Conservation (phyloP, 2,888 invertebrate genomes). For the Tetrapedia diversipes region DNA sequence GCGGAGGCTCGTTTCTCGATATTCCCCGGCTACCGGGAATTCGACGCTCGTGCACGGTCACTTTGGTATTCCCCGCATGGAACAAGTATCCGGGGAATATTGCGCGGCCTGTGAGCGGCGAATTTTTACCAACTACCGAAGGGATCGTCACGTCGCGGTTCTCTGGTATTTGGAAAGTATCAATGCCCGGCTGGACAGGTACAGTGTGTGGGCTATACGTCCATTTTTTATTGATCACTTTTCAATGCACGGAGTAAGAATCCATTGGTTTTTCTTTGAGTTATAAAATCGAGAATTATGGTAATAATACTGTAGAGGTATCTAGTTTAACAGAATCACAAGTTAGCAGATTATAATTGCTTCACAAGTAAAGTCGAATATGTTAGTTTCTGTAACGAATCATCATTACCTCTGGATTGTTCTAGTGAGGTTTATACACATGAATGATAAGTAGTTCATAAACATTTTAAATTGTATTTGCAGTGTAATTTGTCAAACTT, state of each 20-base stretch:
- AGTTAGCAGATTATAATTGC: too few relatives aligned
- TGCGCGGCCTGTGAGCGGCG: slow-evolving; percentile 32
- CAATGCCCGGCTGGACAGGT: slow-evolving; percentile 17
- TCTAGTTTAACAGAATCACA: too few relatives aligned
- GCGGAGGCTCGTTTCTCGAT: slow-evolving; percentile 40
- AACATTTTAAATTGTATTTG: not conserved
- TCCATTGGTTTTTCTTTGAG: too few relatives aligned
- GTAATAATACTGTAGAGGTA: too few relatives aligned
- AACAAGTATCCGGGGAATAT: slow-evolving; percentile 44
- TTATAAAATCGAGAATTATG: too few relatives aligned
- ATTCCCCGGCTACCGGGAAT: slow-evolving; percentile 39
- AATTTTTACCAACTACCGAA: slow-evolving; percentile 37
- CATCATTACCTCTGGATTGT: too few relatives aligned
- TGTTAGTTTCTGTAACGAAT: too few relatives aligned
- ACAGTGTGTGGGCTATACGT: not conserved
- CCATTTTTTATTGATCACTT: not conserved
- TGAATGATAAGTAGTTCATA: not conserved
- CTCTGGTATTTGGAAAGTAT: slow-evolving; percentile 17
- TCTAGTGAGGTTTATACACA: too few relatives aligned
- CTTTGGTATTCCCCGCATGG: slow-evolving; percentile 45
- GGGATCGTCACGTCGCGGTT: slow-evolving; percentile 26
- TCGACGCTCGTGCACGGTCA: slow-evolving; percentile 33
- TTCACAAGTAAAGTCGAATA: too few relatives aligned
- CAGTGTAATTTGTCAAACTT: too few relatives aligned
- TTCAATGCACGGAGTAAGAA: too few relatives aligned